A percentile compares a stretch with the other conserved stretches of the same genome.
phyloP scores from a whole-genome alignment of 1,140 invertebrate genomes.

The Probaryconus sp. region DNA sequence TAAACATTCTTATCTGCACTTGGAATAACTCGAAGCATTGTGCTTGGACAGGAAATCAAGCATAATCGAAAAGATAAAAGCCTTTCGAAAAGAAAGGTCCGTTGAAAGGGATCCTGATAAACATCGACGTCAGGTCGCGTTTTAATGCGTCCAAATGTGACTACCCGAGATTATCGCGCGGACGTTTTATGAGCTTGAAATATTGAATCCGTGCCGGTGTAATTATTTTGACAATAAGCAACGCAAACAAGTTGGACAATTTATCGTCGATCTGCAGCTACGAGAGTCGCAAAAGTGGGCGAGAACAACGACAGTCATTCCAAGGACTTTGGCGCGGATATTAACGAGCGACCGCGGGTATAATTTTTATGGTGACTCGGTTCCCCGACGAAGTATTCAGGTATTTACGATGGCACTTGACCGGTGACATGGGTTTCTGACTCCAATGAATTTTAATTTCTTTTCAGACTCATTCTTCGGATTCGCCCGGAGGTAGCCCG shows the following conservation, averaged over 20 bases:
- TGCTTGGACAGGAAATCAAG: conserved; percentile 4
- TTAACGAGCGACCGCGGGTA: conserved; percentile 65
- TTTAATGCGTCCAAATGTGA: conserved; percentile 19
- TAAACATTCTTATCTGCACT: too few relatives aligned
- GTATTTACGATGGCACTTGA: conserved; percentile 78
- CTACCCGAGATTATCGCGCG: conserved; percentile 37
- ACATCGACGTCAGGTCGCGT: conserved; percentile 23
- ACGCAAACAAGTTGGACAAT: conserved; percentile 50
- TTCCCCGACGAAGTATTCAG: conserved; percentile 63
- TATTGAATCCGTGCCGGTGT: conserved; percentile 36
- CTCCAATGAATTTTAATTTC: conserved; percentile 79
- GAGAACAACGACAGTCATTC: conserved; percentile 56
- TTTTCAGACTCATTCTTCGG: conserved; percentile 64
- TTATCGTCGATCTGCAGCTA: conserved; percentile 41
- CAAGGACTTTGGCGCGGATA: conserved; percentile 63
- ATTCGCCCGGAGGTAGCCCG: conserved; percentile 67
- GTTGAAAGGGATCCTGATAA: conserved; percentile 31
- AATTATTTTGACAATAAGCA: conserved; percentile 58
- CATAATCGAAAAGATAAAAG: conserved; percentile 1
- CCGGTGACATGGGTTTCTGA: conserved; percentile 77
- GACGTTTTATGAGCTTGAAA: conserved; percentile 37
- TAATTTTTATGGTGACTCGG: conserved; percentile 74
- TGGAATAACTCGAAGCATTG: background rate
- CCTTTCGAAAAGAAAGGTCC: conserved; percentile 21
- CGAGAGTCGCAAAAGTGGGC: conserved; percentile 42